A percentile compares a stretch with the other conserved stretches of the same genome.
These are phyloP conservation scores for Epicampocera succincta DNA, from an alignment of 2,888 invertebrate genomes.

Conservation along the genomic window DNA sequence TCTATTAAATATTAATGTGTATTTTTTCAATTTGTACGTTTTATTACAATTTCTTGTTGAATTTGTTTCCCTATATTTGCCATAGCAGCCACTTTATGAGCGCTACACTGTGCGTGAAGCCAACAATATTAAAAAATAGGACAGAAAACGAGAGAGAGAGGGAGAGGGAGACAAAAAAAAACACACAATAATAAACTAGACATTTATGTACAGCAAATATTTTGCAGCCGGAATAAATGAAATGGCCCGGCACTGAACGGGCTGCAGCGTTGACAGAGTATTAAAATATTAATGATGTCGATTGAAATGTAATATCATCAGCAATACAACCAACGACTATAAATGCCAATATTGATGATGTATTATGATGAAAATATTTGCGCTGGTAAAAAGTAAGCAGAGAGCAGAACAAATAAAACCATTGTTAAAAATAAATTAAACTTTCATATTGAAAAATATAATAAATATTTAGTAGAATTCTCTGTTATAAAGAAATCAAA, in stretches of 20 bases:
- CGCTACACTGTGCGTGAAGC: neutral
- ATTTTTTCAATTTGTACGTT: constrained; percentile 11
- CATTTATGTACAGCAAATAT: neutral
- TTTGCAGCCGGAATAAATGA: neutral
- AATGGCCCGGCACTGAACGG: constrained; percentile 8
- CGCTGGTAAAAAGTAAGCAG: neutral
- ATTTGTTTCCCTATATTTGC: neutral
- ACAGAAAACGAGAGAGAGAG: neutral
- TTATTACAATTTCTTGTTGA: no score
- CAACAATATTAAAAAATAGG: no score
- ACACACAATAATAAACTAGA: neutral
- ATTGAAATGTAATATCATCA: constrained; percentile 36
- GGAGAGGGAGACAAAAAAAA: neutral
- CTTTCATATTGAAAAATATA: constrained; percentile 2
- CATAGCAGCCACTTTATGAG: neutral
- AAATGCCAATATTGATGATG: constrained; percentile 13
- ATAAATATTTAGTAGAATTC: neutral
- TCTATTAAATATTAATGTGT: constrained; percentile 28
- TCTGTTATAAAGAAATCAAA: no score
- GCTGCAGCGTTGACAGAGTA: constrained; percentile 21
- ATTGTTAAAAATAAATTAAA: neutral
- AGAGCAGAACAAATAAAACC: neutral
- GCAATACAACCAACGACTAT: neutral
- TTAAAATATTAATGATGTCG: constrained; percentile 55
- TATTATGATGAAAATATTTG: constrained; percentile 24